A percentile compares a stretch with the other conserved stretches of the same genome.
Evolutionary conservation across 2,888 invertebrate genomes (phyloP).

Genomic region (Ochropleura plecta): DNA sequence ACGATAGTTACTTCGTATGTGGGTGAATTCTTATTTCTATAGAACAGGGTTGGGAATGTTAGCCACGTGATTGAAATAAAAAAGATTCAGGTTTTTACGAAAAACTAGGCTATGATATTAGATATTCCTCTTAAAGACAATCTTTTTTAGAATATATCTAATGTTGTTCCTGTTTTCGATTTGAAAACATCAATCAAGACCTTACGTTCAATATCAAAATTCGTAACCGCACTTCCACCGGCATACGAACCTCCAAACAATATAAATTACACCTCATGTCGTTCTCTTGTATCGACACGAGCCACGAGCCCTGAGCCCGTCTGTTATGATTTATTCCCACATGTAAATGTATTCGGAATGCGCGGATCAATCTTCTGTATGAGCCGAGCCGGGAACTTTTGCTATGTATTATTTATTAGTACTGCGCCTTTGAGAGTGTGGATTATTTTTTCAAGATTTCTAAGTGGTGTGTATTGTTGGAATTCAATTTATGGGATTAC

Average conservation of each 20-base stretch:
- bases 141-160: background rate
- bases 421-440: conserved; percentile 41
- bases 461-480: conserved; percentile 57
- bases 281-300: conserved; percentile 43
- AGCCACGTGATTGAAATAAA: background rate
- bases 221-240: background rate
- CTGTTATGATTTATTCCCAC: conserved; percentile 61
- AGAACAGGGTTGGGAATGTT: conserved; percentile 5
- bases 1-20: conserved; percentile 20
- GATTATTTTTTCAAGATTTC: conserved; percentile 57
- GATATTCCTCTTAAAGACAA: background rate
- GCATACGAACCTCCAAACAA: conserved; percentile 45
- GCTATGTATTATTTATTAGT: conserved; percentile 63
- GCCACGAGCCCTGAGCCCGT: conserved; percentile 15
- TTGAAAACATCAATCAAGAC: conserved; percentile 15
- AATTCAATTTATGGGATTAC: conserved; percentile 49
- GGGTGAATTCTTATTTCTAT: conserved; percentile 6
- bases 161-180: background rate
- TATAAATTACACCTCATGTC: conserved; percentile 44
- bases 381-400: conserved; percentile 54
- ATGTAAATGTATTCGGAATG: conserved; percentile 63
- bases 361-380: conserved; percentile 63
- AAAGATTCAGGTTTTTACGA: background rate
- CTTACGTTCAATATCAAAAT: conserved; percentile 10
- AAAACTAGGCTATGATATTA: background rate